Base-by-base conservation (phyloP, 2,797 vertebrate genomes). In the Aplochiton taeniatus region DNA sequence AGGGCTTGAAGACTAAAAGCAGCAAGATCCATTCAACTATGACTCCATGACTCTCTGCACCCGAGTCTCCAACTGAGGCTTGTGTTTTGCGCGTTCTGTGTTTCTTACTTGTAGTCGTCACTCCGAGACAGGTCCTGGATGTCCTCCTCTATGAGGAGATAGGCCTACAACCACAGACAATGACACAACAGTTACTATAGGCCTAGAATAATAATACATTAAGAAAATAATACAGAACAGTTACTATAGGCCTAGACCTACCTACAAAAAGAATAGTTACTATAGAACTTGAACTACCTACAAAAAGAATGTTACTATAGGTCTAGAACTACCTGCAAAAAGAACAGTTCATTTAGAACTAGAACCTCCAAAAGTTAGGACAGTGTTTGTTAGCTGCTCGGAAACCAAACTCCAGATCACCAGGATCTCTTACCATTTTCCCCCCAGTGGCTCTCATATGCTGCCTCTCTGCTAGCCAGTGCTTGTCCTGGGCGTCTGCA, bases 381-480 rank as follows among this genome's bases (percentile, higher is more conserved):
- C 31, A 31, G 31, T 31, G 6, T 31, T 31, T 31, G 6, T 31
- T 31, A 31, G 31, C 31, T 31, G 6, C 31, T 31, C 2, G 31
- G 6, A 31, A 49, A 50, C 46, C 47, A 52, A 64, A 11, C 13
- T 14, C 14, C 42, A 42, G 31, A 4, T 9, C 18, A 31, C 3
- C 11, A 48, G 52, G 4, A 0, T 0, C 74, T 81, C 92, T 93
- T 86, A 98, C 97, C 97, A 98, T 98, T 86, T 99, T 99, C 20
- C 97, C 97, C 53, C 97, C 97, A 0, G 96, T 98, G 7, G 97
- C 96, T 79, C 95, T 93, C 97, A 99, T 98, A 87, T 99, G 95
- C 69, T 98, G 96, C 78, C 95, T 90, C 80, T 98, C 97, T 8
- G 96, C 95, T 83, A 99, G 90, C 97, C 97, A 99, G 86, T 98